Evolutionary conservation across 2,888 invertebrate genomes (phyloP), one percentile per base, ranked within the genome.

Genomic region (Dicyrtoma fusca): DNA sequence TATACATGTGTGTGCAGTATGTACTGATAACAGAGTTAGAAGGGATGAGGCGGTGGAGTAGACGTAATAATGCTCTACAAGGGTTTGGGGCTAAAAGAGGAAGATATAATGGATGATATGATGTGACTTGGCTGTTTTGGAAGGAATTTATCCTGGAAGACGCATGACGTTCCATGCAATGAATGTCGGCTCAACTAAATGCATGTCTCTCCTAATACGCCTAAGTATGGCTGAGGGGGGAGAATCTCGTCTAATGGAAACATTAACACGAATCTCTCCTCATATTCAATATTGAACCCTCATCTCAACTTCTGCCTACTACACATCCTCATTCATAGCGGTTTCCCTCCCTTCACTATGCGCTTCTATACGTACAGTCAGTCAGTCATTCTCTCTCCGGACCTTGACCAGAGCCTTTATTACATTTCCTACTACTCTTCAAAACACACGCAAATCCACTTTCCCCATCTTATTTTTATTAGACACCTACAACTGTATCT

Each of bases 261-360:
- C 71, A 71, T 74, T 74, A 74, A 64, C 74, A 63, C 74, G 55
- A 57, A 69, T 68, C 45, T 63, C 68, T 74, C 47, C 23, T 68
- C 71, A 59, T 71, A 71, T 71, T 74, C 69, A 71, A 71, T 74
- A 74, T 69, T 53, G 44, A 10, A 61, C 59, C 57, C 53, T n/a
- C 47, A 49, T 19, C 53, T 65, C 21, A 34, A 34, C 47, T 34
- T 34, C 51, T 34, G n/a, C 17, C 62, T 25, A 5, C 8, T 8
- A 34, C 34, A 34, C 34, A 34, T 8, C 3, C 34, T 5, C 34
- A 34, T 8, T 5, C 34, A 34, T 8, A n/a, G n/a, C n/a, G n/a
- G n/a, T n/a, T n/a, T n/a, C n/a, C n/a, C n/a, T n/a, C n/a, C n/a
- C n/a, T n/a, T n/a, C n/a, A n/a, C n/a, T n/a, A n/a, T n/a, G n/a